A percentile compares a stretch with the other conserved stretches of the same genome.
These are phyloP conservation scores for Passerina amoena DNA, from an alignment of 2,113 vertebrate species.

Conservation along the genomic window DNA sequence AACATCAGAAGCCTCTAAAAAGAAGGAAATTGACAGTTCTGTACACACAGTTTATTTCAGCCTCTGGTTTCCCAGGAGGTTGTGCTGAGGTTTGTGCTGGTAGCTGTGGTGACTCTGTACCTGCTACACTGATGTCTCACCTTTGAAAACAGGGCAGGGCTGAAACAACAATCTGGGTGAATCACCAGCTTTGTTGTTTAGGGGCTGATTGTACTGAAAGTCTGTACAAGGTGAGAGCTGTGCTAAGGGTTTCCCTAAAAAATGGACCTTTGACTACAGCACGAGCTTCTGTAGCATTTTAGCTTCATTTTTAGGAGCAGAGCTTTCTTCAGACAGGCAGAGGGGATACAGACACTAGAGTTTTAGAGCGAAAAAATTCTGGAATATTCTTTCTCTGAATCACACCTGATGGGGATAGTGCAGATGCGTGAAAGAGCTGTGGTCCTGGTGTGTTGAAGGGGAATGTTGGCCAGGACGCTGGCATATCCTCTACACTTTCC, in stretches of 20 bases:
- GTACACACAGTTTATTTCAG: neutral
- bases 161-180: neutral
- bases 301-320: neutral
- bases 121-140: neutral
- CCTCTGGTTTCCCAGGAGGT: neutral
- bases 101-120: neutral
- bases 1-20: neutral
- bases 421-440: neutral
- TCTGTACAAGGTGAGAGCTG: neutral
- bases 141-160: neutral
- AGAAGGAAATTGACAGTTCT: neutral
- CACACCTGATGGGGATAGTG: neutral
- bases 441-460: neutral
- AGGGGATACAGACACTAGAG: neutral
- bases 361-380: neutral
- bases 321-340: neutral
- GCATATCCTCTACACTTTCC: neutral
- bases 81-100: neutral
- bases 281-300: neutral
- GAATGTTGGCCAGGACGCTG: neutral
- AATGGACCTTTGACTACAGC: neutral
- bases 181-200: neutral
- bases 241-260: neutral
- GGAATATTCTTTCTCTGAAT: neutral
- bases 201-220: neutral